Evolutionary conservation across 64 coral and sea anemone genomes (phyloP).

Genomic region (Dendrophyllia cribrosa): DNA sequence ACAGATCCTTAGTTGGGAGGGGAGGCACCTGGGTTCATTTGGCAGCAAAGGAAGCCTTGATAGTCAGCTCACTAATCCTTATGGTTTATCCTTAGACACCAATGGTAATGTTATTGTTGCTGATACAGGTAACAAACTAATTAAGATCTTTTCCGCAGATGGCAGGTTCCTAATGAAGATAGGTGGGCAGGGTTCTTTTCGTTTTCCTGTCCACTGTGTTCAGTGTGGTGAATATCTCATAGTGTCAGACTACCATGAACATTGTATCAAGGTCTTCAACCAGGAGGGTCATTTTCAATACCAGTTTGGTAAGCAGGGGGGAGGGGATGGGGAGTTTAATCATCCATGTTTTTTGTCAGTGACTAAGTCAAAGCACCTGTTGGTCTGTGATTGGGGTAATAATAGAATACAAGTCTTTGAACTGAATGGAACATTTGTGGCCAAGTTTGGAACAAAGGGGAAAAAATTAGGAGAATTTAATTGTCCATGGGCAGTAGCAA

Average conservation of each 20-base stretch:
- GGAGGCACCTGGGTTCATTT: not conserved
- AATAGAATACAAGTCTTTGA: constrained; percentile 27
- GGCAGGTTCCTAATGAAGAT: constrained; percentile 67
- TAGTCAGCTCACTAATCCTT: constrained; percentile 70
- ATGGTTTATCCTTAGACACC: constrained; percentile 76
- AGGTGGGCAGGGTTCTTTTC: not conserved
- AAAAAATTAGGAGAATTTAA: not conserved
- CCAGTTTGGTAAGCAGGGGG: constrained; percentile 17
- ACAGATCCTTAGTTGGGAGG: not conserved
- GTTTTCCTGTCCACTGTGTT: constrained; percentile 9
- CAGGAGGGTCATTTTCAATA: constrained; percentile 50
- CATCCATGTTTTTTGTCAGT: not conserved
- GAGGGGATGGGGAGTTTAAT: not conserved
- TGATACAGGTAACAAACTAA: constrained; percentile 70
- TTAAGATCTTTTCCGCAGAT: constrained; percentile 46
- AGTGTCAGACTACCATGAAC: not conserved
- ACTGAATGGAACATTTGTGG: constrained; percentile 28
- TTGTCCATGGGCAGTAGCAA: not conserved
- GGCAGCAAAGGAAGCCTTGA: not conserved
- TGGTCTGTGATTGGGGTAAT: constrained; percentile 40
- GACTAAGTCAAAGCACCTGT: not conserved
- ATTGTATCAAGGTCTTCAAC: constrained; percentile 45
- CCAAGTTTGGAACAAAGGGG: not conserved
- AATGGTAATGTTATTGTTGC: constrained; percentile 89
- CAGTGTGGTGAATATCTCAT: constrained; percentile 18